Evolutionary conservation across 2,888 invertebrate species (phyloP).

Genomic region (Tridacna crocea): DNA sequence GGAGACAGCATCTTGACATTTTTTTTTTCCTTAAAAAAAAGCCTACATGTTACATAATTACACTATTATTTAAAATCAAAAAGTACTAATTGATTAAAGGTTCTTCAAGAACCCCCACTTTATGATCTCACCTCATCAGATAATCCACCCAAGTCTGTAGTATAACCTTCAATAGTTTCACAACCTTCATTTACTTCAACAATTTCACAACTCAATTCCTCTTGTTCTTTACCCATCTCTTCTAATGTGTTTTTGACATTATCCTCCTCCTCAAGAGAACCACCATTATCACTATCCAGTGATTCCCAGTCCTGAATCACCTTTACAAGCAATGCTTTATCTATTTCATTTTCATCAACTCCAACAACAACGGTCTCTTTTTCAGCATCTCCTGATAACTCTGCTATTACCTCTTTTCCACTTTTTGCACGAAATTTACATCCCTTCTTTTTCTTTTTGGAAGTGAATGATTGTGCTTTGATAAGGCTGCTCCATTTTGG

Average conservation of each 20-base stretch:
- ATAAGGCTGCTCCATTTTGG: conserved; percentile 53
- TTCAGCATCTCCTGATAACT: conserved; percentile 7
- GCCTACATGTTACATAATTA: too few species aligned
- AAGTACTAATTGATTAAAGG: not conserved
- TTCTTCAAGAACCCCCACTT: too few species aligned
- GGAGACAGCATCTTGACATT: too few species aligned
- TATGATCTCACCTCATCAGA: conserved; percentile 4
- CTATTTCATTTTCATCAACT: conserved; percentile 47
- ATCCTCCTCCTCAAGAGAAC: conserved; percentile 49
- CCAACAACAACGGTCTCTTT: conserved; percentile 42
- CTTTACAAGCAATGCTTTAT: conserved; percentile 43
- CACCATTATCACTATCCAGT: conserved; percentile 49
- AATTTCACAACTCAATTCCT: not conserved
- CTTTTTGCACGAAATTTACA: conserved; percentile 12
- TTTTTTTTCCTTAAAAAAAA: too few species aligned
- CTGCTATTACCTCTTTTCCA: conserved; percentile 2
- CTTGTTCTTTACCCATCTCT: conserved; percentile 32
- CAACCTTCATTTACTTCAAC: not conserved
- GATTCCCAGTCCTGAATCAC: conserved; percentile 55
- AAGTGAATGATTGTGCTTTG: conserved; percentile 7
- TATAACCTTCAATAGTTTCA: not conserved
- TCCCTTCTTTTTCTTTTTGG: conserved; percentile 3
- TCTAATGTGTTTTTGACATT: conserved; percentile 57
- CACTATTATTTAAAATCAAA: too few species aligned
- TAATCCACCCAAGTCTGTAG: conserved; percentile 15